Base-by-base conservation (phyloP, 2,113 vertebrate genomes). In the Corynorhinus townsendii region DNA sequence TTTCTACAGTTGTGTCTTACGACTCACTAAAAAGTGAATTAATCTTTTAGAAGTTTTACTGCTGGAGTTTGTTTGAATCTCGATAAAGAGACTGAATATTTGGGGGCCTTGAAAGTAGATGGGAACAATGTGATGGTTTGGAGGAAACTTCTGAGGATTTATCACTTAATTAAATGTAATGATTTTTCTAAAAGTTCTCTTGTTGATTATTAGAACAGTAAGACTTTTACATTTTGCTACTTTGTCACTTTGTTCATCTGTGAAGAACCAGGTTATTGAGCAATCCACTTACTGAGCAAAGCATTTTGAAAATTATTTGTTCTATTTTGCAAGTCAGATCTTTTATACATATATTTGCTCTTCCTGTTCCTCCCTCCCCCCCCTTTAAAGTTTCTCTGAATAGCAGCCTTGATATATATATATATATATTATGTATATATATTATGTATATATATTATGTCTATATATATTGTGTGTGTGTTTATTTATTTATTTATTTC, bases 241-340 rank as follows among this genome's bases (percentile, higher is more conserved):
- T 83, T 91, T 92, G 52, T 90, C 40, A 62, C 91, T 56, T 94
- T 81, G 33, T 92, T 81, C 17, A 40, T 94, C 17, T 94, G 62
- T 93, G 19, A 89, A 52, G 76, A 87, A 77, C 33, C 71, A 88
- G 59, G 68, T 87, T 86, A 75, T 87, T 95, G 45, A 95, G 20
- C 45, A 88, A 43, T 90, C 54, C 91, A 47, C 38, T 90, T 94
- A 62, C 95, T 90, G 77, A 96, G 40, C 88, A 92, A 77, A 94
- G 52, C 43, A 81, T 95, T 93, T 24, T 86, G 93, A 89, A 96
- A 96, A 68, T 82, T 35, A 68, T 76, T 77, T 95, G 26, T 88
- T 93, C 43, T 26, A 33, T 91, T 96, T 93, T 49, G 40, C 28
- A 40, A 95, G 20, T 93, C 92, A 62, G 40, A 80, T 33, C 66